These are phyloP conservation scores for Nemotelus nigrinus DNA, from an alignment of 2,888 invertebrate species.

Conservation along the genomic window DNA sequence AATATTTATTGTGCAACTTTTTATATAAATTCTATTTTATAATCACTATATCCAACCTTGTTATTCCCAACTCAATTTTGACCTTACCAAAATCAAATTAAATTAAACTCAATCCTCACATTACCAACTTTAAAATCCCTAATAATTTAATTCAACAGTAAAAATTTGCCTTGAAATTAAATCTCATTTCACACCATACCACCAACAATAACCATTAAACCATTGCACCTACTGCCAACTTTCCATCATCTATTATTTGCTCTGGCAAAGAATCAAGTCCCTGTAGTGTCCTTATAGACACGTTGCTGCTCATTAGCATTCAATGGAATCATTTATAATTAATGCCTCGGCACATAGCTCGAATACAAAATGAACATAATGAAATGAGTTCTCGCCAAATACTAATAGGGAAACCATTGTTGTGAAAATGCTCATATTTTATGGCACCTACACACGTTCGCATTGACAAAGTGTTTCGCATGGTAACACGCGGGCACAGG, in stretches of 20 bases:
- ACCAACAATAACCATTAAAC: neutral
- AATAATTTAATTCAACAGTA: neutral
- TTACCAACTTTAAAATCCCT: neutral
- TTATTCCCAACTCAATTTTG: too few species aligned
- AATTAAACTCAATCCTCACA: too few species aligned
- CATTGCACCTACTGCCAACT: neutral
- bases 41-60: too few species aligned
- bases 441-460: neutral
- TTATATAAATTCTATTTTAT: too few species aligned
- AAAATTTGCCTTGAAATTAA: neutral
- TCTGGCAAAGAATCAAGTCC: neutral
- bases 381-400: constrained; percentile 26
- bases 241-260: neutral
- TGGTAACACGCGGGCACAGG: neutral
- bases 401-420: neutral
- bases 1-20: too few species aligned
- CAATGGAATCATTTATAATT: constrained; percentile 43
- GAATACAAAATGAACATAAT: constrained; percentile 39
- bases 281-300: constrained; percentile 13
- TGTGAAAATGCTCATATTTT: neutral
- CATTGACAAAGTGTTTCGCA: neutral
- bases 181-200: neutral
- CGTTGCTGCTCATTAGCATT: constrained; percentile 32
- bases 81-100: too few species aligned
- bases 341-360: constrained; percentile 30